Conservation (phyloP, 2,797 vertebrate species). For the Anguilla megastoma region DNA sequence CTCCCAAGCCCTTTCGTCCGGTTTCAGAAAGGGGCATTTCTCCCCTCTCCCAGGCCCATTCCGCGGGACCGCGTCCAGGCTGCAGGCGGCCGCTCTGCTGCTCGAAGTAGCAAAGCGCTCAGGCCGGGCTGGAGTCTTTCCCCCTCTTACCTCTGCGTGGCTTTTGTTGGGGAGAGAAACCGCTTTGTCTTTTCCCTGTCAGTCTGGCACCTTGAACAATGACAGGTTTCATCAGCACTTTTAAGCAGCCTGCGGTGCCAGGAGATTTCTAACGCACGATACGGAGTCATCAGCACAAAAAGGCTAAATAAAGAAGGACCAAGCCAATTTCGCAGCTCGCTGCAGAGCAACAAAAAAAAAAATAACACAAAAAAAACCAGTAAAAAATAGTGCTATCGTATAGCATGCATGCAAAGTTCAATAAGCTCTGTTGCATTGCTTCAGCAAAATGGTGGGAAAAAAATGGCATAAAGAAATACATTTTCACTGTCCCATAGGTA, state of each 20-base stretch:
- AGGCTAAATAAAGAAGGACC: constrained; percentile 47
- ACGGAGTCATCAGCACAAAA: constrained; percentile 54
- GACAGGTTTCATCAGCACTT: constrained; percentile 53
- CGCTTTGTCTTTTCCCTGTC: constrained; percentile 27
- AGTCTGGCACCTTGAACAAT: constrained; percentile 41
- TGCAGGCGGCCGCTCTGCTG: neutral
- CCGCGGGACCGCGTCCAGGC: neutral
- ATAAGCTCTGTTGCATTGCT: constrained; percentile 48
- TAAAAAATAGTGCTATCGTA: constrained; percentile 43
- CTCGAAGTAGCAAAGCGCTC: neutral
- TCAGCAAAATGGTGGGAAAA: constrained; percentile 50
- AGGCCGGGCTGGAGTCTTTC: neutral
- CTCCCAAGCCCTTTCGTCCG: neutral
- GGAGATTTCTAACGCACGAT: constrained; percentile 53
- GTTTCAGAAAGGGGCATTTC: neutral
- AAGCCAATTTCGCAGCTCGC: constrained; percentile 52
- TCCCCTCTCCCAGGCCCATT: neutral
- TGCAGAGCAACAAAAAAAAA: constrained; percentile 36
- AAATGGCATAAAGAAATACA: constrained; percentile 23
- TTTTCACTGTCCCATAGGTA: constrained; percentile 14
- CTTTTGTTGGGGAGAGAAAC: constrained; percentile 44
- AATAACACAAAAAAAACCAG: constrained; percentile 25
- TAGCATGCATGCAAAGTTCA: constrained; percentile 54
- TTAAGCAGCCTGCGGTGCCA: constrained; percentile 36
- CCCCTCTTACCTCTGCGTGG: neutral